phyloP scores from a whole-genome alignment of 2,888 invertebrate species.

The Tyria jacobaeae region DNA sequence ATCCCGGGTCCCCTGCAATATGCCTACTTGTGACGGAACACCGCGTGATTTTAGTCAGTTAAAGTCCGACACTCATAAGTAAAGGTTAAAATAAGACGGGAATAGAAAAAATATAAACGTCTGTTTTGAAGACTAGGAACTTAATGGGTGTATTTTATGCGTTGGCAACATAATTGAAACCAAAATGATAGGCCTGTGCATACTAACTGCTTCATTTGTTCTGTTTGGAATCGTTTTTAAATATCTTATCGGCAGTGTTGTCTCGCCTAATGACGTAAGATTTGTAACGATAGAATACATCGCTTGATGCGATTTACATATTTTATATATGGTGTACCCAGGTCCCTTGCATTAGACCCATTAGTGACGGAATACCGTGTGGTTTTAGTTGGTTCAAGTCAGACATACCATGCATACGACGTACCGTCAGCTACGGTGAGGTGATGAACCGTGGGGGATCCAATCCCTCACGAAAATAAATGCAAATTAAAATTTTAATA shows the following conservation, averaged over 20 bases:
- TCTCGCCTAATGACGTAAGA: slow-evolving; percentile 47
- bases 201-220: slow-evolving; percentile 67
- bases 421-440: too few species aligned
- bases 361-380: too few species aligned
- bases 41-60: neutral
- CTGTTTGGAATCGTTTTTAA: slow-evolving; percentile 56
- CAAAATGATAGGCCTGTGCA: slow-evolving; percentile 63
- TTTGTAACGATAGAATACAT: slow-evolving; percentile 31
- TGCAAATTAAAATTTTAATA: neutral
- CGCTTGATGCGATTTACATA: slow-evolving; percentile 20
- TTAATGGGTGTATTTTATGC: slow-evolving; percentile 51
- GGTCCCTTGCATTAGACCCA: too few species aligned
- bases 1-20: too few species aligned
- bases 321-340: slow-evolving; percentile 21
- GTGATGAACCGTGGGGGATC: too few species aligned
- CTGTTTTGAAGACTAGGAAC: slow-evolving; percentile 26
- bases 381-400: too few species aligned
- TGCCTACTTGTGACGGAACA: too few species aligned
- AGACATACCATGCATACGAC: too few species aligned
- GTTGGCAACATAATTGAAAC: slow-evolving; percentile 55
- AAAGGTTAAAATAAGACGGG: slow-evolving; percentile 1
- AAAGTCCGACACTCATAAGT: neutral
- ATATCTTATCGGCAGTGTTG: slow-evolving; percentile 45
- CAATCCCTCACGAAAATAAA: neutral
- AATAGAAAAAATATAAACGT: slow-evolving; percentile 25